Evolutionary conservation across 2,888 invertebrate genomes (phyloP).

Genomic region (Trachelus iudaicus): DNA sequence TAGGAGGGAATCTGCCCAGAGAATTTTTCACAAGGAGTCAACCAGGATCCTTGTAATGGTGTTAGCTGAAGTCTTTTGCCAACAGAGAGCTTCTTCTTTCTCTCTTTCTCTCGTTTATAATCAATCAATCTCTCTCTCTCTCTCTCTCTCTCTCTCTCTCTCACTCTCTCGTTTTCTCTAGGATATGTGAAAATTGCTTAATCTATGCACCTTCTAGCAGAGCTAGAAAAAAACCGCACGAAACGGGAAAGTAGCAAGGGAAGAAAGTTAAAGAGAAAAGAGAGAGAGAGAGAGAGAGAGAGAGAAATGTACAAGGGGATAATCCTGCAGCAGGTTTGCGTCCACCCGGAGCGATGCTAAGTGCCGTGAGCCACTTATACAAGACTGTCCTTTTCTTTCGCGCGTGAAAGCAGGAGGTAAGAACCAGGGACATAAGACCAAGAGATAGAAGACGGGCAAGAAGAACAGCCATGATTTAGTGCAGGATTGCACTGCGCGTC

Average conservation of each 20-base stretch:
- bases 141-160: slow-evolving; percentile 13
- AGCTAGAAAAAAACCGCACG: too few relatives aligned
- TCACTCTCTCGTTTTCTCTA: slow-evolving; percentile 1
- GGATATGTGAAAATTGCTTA: slow-evolving; percentile 14
- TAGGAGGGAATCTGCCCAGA: too few relatives aligned
- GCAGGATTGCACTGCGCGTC: slow-evolving; percentile 46
- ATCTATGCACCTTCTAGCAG: neutral
- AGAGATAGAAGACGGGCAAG: slow-evolving; percentile 36
- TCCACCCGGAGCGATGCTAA: too few relatives aligned
- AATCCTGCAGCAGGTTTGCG: slow-evolving; percentile 4
- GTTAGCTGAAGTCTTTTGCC: slow-evolving; percentile 10
- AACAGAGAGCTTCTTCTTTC: slow-evolving; percentile 18
- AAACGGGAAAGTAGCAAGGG: too few relatives aligned
- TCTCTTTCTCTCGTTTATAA: neutral
- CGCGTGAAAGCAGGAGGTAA: too few relatives aligned
- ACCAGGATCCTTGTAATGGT: slow-evolving; percentile 6
- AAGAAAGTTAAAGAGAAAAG: neutral
- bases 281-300: slow-evolving; percentile 7
- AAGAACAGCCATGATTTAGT: slow-evolving; percentile 59
- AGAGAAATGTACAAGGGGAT: neutral
- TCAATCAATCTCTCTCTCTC: neutral
- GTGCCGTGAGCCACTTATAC: too few relatives aligned
- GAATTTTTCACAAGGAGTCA: too few relatives aligned
- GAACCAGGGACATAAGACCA: neutral
- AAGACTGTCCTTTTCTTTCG: too few relatives aligned